Evolutionary conservation across 2,888 invertebrate species (phyloP).

Genomic region (Sepioteuthis lessoniana): DNA sequence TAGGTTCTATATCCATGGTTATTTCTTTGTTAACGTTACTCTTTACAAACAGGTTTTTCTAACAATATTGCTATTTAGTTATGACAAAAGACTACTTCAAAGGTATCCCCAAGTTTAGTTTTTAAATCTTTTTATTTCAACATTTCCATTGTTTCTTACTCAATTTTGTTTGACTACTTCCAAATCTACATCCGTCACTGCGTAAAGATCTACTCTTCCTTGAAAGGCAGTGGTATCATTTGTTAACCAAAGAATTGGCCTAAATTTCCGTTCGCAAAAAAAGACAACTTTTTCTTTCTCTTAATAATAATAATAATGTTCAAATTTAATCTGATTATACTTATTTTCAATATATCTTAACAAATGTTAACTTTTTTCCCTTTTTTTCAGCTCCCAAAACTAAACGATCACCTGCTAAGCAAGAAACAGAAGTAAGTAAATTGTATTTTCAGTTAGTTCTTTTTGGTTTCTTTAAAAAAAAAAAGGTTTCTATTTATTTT

Average conservation of each 20-base stretch:
- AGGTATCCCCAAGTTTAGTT: background rate
- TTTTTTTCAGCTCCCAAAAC: constrained; percentile 47
- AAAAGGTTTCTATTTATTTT: background rate
- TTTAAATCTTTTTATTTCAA: background rate
- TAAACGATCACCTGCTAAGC: constrained; percentile 46
- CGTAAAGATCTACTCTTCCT: background rate
- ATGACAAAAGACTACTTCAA: background rate
- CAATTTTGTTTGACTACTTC: no score
- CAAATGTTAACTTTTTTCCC: background rate
- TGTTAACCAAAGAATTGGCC: background rate
- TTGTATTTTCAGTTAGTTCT: background rate
- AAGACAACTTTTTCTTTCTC: background rate
- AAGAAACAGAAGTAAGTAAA: constrained; percentile 42
- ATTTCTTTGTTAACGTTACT: background rate
- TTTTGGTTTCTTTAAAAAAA: background rate
- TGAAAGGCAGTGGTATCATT: no score
- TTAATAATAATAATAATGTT: background rate
- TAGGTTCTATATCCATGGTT: background rate
- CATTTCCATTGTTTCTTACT: no score
- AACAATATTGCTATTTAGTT: background rate
- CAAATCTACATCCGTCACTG: background rate
- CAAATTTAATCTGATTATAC: no score
- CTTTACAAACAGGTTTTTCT: background rate
- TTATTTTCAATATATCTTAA: background rate
- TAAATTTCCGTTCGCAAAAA: background rate